phyloP scores from a whole-genome alignment of 2,797 vertebrate genomes.

The Eremophila alpestris region DNA sequence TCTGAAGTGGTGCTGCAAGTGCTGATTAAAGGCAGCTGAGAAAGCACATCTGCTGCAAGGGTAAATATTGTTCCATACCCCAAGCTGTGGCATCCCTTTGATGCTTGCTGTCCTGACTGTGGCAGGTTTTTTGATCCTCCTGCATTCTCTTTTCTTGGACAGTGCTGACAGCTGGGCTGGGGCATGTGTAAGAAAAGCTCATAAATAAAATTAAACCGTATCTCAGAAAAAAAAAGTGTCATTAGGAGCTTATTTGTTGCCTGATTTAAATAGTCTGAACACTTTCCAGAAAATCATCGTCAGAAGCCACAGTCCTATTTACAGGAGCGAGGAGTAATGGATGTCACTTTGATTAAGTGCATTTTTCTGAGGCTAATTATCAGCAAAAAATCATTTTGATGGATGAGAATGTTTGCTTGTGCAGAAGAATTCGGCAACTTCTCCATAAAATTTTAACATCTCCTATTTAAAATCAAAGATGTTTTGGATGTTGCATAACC shows the following conservation, averaged over 20 bases:
- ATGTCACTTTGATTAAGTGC: conserved; percentile 51
- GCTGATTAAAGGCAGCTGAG: conserved; percentile 34
- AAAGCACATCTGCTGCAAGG: conserved; percentile 40
- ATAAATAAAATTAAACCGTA: conserved; percentile 35
- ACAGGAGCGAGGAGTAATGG: conserved; percentile 12
- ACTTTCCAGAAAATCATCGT: conserved; percentile 35
- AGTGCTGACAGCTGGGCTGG: conserved; percentile 19
- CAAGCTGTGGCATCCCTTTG: conserved; percentile 51
- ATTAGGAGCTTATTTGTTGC: conserved; percentile 27
- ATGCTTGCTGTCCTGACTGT: not conserved
- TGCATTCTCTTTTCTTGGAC: conserved; percentile 23
- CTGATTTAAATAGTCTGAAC: conserved; percentile 46
- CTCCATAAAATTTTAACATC: not conserved
- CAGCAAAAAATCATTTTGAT: not conserved
- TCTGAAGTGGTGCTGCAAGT: not conserved
- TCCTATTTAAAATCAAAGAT: not conserved
- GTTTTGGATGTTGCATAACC: conserved; percentile 13
- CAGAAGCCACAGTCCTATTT: conserved; percentile 50
- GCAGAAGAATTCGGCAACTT: not conserved
- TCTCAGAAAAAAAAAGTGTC: not conserved
- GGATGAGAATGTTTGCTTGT: not conserved
- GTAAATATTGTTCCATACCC: conserved; percentile 45
- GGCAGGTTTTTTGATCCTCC: conserved; percentile 19
- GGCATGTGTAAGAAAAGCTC: not conserved
- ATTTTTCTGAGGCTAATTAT: conserved; percentile 52